Conservation (phyloP, 2,888 invertebrate species). For the Hypomecis atomaria region DNA sequence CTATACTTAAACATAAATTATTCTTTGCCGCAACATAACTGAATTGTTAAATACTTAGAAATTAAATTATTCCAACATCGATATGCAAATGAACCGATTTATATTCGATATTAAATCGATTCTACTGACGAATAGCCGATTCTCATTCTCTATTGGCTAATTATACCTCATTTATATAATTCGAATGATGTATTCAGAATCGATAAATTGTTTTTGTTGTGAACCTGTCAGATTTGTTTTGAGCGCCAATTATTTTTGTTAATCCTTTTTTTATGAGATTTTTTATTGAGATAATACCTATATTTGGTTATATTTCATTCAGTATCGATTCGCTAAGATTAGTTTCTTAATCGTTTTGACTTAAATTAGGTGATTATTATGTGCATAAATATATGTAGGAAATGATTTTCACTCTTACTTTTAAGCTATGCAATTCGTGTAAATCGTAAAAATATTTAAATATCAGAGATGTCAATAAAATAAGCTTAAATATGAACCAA, state of each 20-base stretch:
- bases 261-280: slow-evolving; percentile 44
- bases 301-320: slow-evolving; percentile 32
- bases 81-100: slow-evolving; percentile 55
- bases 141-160: slow-evolving; percentile 32
- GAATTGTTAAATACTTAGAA: slow-evolving; percentile 31
- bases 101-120: slow-evolving; percentile 51
- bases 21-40: slow-evolving; percentile 29
- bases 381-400: slow-evolving; percentile 11
- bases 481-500: too few species aligned
- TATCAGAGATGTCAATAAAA: too few species aligned
- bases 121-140: slow-evolving; percentile 36
- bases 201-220: slow-evolving; percentile 48
- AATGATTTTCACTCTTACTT: slow-evolving; percentile 14
- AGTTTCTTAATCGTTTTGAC: slow-evolving; percentile 20
- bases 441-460: background rate
- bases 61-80: slow-evolving; percentile 40
- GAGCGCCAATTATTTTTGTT: slow-evolving; percentile 48
- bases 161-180: slow-evolving; percentile 27
- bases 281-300: slow-evolving; percentile 35
- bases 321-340: slow-evolving; percentile 19
- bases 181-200: slow-evolving; percentile 32
- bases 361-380: slow-evolving; percentile 16
- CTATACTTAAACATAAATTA: background rate
- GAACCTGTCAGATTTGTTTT: slow-evolving; percentile 49
- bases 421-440: background rate